Conservation (phyloP, 2,888 invertebrate species). For the Elgonia sp. region DNA sequence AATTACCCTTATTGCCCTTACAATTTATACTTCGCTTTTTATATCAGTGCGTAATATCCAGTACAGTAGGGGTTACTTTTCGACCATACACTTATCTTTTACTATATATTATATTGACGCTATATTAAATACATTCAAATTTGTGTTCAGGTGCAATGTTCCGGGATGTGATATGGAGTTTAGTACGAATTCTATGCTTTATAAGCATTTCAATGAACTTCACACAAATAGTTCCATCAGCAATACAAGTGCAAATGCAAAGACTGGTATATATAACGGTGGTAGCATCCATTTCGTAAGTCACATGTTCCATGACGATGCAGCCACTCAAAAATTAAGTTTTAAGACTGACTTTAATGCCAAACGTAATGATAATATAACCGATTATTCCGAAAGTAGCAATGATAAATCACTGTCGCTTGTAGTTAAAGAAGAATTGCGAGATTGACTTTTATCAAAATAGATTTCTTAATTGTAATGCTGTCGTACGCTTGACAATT, state of each 20-base stretch:
- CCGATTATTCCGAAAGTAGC: constrained; percentile 81
- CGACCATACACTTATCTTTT: too few relatives aligned
- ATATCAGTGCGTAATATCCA: too few relatives aligned
- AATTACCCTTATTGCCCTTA: too few relatives aligned
- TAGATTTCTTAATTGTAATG: constrained; percentile 68
- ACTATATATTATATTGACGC: background rate
- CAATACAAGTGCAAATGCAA: constrained; percentile 83
- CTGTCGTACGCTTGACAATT: constrained; percentile 22
- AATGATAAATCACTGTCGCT: constrained; percentile 81
- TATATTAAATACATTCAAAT: background rate
- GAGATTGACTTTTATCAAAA: constrained; percentile 82
- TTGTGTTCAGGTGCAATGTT: constrained; percentile 83
- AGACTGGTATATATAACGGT: constrained; percentile 84
- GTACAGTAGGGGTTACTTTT: too few relatives aligned
- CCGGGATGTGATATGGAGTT: constrained; percentile 84
- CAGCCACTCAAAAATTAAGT: constrained; percentile 84
- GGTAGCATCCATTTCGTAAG: constrained; percentile 83
- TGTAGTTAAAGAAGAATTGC: constrained; percentile 82
- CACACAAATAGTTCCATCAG: constrained; percentile 81
- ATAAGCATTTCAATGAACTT: constrained; percentile 84
- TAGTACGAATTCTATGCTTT: constrained; percentile 82
- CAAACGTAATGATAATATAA: constrained; percentile 84
- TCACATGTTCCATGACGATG: constrained; percentile 83
- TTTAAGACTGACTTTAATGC: constrained; percentile 86
- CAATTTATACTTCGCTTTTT: too few relatives aligned